These are phyloP conservation scores for Hydriomena furcata DNA, from an alignment of 2,888 invertebrate species.

Conservation along the genomic window DNA sequence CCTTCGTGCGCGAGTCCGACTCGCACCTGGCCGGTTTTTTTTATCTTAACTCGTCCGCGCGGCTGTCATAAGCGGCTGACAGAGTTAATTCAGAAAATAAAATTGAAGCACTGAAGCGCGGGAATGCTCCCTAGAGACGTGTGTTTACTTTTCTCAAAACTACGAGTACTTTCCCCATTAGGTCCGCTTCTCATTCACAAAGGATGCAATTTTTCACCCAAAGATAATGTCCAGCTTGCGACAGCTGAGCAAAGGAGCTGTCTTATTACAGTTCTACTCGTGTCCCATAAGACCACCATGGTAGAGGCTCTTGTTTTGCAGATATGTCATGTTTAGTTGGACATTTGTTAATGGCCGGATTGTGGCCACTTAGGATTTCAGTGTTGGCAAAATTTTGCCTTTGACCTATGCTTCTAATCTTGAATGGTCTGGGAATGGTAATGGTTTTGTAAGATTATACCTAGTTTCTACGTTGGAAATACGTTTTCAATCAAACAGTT, in stretches of 20 bases:
- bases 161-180: conserved; percentile 40
- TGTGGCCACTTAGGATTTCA: conserved; percentile 32
- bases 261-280: conserved; percentile 71
- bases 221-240: conserved; percentile 68
- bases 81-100: no score
- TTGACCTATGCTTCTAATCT: conserved; percentile 17
- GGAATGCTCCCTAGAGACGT: no score
- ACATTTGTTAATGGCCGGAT: conserved; percentile 75
- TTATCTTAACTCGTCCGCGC: no score
- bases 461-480: no score
- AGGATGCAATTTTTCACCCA: conserved; percentile 73
- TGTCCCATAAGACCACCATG: conserved; percentile 68
- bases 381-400: conserved; percentile 23
- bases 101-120: no score
- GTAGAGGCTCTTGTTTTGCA: conserved; percentile 61
- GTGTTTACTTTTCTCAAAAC: conserved; percentile 10
- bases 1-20: no score
- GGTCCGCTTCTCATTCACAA: conserved; percentile 56
- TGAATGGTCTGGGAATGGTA: conserved; percentile 9
- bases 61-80: no score
- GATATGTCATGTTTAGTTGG: conserved; percentile 62
- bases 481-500: no score
- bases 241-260: conserved; percentile 71
- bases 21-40: no score
- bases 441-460: conserved; percentile 12